Percentiles rank a stretch among this genome's conserved stretches.
Conservation (phyloP, 2,797 vertebrate species). For the Eulemur albifrons region DNA sequence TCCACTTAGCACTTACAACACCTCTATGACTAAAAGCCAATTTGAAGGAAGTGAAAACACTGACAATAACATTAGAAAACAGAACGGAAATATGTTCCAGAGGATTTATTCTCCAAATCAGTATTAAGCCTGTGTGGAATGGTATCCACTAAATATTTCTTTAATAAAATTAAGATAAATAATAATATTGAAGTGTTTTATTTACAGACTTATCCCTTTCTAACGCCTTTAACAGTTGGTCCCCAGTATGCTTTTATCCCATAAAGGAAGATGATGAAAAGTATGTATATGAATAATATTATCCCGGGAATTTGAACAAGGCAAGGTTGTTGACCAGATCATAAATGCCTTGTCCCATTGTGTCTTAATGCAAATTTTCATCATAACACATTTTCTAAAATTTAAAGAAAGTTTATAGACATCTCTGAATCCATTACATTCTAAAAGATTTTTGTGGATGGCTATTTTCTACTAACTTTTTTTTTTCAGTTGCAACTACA, state of each 20-base stretch:
- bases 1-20: slow-evolving; percentile 73
- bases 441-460: not conserved
- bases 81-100: not conserved
- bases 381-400: not conserved
- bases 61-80: not conserved
- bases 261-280: not conserved
- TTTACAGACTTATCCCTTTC: not conserved
- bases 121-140: not conserved
- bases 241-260: not conserved
- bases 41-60: slow-evolving; percentile 19
- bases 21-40: slow-evolving; percentile 57
- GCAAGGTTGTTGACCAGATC: not conserved
- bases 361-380: not conserved
- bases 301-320: not conserved
- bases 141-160: slow-evolving; percentile 46
- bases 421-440: not conserved
- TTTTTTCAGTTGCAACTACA: not conserved
- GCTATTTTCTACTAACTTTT: not conserved
- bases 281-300: not conserved
- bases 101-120: not conserved
- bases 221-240: not conserved
- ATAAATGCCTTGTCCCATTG: not conserved
- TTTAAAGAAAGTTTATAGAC: not conserved
- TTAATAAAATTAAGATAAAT: slow-evolving; percentile 54
- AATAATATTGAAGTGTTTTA: slow-evolving; percentile 51